Percentiles rank a stretch among this genome's conserved stretches.
phyloP scores from a whole-genome alignment of 2,797 vertebrate species.

The Pangasius krempfi region DNA sequence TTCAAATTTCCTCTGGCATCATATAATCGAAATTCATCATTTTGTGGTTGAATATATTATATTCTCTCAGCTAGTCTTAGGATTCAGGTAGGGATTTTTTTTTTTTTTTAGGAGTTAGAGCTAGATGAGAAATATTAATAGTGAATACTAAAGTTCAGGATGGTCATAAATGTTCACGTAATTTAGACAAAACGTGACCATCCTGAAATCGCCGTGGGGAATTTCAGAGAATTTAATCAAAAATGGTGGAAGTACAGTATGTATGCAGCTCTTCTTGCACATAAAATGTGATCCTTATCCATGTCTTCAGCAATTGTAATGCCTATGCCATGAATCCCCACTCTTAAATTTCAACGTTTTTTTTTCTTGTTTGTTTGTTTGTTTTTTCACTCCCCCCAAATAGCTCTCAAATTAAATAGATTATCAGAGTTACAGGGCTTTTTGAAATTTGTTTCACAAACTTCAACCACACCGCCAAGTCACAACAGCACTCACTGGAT shows the following conservation, averaged over 20 bases:
- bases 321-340: background rate
- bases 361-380: no score
- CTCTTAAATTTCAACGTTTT: background rate
- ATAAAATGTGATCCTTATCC: background rate
- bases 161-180: background rate
- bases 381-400: no score
- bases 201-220: background rate
- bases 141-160: background rate
- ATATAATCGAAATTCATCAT: background rate
- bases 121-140: background rate
- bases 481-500: background rate
- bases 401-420: background rate
- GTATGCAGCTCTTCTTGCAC: background rate
- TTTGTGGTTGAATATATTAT: background rate
- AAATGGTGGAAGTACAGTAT: background rate
- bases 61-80: background rate
- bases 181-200: background rate
- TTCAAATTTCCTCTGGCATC: background rate
- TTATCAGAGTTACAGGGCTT: background rate
- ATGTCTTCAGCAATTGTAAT: background rate
- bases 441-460: background rate
- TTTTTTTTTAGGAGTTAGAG: background rate
- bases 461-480: background rate
- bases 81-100: background rate
- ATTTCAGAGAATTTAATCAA: background rate